phyloP scores from a whole-genome alignment of 2,888 invertebrate species.

The Cosmia pyralina region DNA sequence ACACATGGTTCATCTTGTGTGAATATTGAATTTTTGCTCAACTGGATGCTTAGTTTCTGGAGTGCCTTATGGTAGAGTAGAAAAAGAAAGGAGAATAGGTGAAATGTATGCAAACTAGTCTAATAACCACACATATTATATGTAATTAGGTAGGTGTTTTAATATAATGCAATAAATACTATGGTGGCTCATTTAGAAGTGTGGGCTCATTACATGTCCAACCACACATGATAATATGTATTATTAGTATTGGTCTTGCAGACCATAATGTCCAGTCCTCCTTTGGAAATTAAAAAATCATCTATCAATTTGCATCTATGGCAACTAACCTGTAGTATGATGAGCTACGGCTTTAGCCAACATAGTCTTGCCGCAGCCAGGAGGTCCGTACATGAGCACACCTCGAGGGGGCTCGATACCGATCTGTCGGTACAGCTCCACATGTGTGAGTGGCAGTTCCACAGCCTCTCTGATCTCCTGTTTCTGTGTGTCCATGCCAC shows the following conservation, averaged over 20 bases:
- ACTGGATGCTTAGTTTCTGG: neutral
- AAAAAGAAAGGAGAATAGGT: no score
- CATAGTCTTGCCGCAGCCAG: constrained; percentile 99
- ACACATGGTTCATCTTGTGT: neutral
- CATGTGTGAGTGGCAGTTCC: constrained; percentile 99
- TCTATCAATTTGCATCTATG: neutral
- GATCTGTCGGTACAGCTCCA: constrained; percentile 99
- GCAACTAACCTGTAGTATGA: constrained; percentile 96
- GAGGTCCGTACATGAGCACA: constrained; percentile 99
- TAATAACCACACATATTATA: neutral
- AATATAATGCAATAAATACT: no score
- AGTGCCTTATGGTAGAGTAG: neutral
- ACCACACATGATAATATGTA: neutral
- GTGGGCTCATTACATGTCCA: no score
- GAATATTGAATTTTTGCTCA: neutral
- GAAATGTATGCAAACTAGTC: neutral
- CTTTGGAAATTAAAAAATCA: neutral
- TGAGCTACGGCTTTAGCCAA: constrained; percentile 99
- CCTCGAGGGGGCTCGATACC: constrained; percentile 99
- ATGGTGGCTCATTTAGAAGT: no score
- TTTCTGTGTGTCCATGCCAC: constrained; percentile 99
- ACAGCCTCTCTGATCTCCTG: constrained; percentile 99
- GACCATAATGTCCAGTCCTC: neutral
- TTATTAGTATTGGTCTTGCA: neutral
- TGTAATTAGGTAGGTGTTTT: no score